phyloP scores from a whole-genome alignment of 35 echinoderm and acorn worm genomes.

The Ptychodera flava region DNA sequence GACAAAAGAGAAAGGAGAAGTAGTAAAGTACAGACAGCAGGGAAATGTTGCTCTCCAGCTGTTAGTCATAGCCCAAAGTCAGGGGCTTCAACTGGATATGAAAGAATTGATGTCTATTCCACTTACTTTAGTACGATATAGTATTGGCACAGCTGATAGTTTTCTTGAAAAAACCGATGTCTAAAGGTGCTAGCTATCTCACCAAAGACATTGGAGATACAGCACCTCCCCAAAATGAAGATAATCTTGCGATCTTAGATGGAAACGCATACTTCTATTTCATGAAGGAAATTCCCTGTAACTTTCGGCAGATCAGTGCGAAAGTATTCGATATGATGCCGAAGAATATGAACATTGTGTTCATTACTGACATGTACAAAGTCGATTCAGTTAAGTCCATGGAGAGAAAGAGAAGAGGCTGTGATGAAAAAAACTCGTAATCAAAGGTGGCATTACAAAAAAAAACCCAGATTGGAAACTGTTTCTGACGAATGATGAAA shows the following conservation, averaged over 20 bases:
- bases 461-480: conserved; percentile 15
- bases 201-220: conserved; percentile 4
- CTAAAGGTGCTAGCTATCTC: conserved; percentile 2
- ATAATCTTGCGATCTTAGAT: conserved; percentile 14
- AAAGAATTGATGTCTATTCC: not conserved
- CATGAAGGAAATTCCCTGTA: conserved; percentile 12
- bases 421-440: conserved; percentile 22
- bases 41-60: conserved; percentile 37
- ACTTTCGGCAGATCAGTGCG: conserved; percentile 20
- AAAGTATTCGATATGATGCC: conserved; percentile 20
- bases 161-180: conserved; percentile 7
- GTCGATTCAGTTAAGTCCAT: conserved; percentile 4
- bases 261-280: conserved; percentile 27
- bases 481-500: conserved; percentile 40
- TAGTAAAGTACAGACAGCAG: conserved; percentile 29
- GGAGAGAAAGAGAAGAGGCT: conserved; percentile 28
- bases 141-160: conserved; percentile 3
- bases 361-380: conserved; percentile 1
- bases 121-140: not conserved
- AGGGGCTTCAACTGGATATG: conserved; percentile 5
- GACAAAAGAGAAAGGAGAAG: conserved; percentile 21
- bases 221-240: not conserved
- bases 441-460: conserved; percentile 3
- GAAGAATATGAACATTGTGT: conserved; percentile 3
- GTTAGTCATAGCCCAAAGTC: conserved; percentile 28